Percentiles rank a stretch among this genome's conserved stretches.
These are phyloP conservation scores for Numida meleagris DNA, from an alignment of 2,113 vertebrate species.

Conservation along the genomic window DNA sequence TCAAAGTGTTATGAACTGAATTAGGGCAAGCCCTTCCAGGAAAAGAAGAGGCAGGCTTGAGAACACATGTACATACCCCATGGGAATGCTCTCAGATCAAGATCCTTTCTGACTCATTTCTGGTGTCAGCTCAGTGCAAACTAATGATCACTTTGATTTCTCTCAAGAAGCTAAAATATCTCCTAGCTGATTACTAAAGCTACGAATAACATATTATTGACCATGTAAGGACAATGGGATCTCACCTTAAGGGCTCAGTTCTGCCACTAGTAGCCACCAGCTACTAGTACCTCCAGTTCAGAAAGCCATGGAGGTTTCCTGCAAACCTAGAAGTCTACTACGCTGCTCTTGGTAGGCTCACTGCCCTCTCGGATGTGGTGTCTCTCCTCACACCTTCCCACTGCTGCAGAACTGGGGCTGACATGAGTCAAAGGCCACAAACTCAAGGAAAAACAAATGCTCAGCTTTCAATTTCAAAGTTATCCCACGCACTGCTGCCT, in stretches of 20 bases:
- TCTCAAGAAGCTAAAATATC: not conserved
- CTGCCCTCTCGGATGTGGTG: not conserved
- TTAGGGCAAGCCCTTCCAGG: not conserved
- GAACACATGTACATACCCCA: not conserved
- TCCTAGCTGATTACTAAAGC: not conserved
- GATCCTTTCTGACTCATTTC: conserved; percentile 30
- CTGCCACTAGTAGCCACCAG: not conserved
- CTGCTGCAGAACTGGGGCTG: not conserved
- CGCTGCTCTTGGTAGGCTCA: not conserved
- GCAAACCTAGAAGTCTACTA: not conserved
- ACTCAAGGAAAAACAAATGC: not conserved
- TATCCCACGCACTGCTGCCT: not conserved
- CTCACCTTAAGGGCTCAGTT: not conserved
- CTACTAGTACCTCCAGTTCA: not conserved
- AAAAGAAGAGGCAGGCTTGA: conserved; percentile 15
- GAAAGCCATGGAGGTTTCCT: not conserved
- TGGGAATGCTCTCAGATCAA: not conserved
- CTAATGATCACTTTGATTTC: conserved; percentile 26
- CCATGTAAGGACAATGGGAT: not conserved
- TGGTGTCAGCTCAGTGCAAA: conserved; percentile 21
- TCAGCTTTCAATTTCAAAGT: not conserved
- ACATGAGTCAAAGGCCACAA: not conserved
- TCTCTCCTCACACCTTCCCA: not conserved
- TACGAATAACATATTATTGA: not conserved
- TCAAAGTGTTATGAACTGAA: not conserved